phyloP scores from a whole-genome alignment of 2,888 invertebrate genomes.

The Tetragonisca angustula region DNA sequence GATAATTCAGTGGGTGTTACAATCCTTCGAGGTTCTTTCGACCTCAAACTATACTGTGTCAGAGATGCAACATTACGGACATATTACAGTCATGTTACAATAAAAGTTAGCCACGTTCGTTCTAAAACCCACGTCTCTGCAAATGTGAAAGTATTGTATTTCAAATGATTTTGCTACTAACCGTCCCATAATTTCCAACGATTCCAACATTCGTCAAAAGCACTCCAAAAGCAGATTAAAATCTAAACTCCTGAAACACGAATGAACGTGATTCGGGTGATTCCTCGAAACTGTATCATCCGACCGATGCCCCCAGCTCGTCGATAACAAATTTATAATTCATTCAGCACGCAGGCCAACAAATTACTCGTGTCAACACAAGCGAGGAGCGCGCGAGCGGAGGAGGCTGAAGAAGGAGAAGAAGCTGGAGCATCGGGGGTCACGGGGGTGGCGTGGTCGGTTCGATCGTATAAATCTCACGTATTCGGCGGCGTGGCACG shows the following conservation, averaged over 20 bases:
- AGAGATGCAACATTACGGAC: too few relatives aligned
- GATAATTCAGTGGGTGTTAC: constrained; percentile 66
- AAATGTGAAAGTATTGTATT: too few relatives aligned
- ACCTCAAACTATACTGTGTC: too few relatives aligned
- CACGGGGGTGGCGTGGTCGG: constrained; percentile 55
- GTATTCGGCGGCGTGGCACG: constrained; percentile 82
- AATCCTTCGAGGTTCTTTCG: too few relatives aligned
- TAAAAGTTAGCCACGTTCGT: too few relatives aligned
- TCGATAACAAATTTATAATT: constrained; percentile 78
- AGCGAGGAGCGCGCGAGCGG: constrained; percentile 12
- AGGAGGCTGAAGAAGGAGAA: constrained; percentile 26
- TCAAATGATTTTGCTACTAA: too few relatives aligned
- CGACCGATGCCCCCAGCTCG: constrained; percentile 23
- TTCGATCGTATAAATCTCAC: constrained; percentile 79
- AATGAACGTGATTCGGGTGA: neutral
- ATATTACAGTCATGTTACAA: too few relatives aligned
- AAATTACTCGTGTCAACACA: constrained; percentile 77
- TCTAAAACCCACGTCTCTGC: too few relatives aligned
- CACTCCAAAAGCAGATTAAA: too few relatives aligned
- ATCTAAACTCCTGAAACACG: neutral
- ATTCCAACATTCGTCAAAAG: too few relatives aligned
- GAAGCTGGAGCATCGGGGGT: constrained; percentile 30
- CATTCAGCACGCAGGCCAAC: constrained; percentile 76
- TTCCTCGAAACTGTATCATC: constrained; percentile 45
- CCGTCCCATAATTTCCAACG: too few relatives aligned